Conservation (phyloP, 2,113 vertebrate genomes). For the Ranitomeya variabilis region DNA sequence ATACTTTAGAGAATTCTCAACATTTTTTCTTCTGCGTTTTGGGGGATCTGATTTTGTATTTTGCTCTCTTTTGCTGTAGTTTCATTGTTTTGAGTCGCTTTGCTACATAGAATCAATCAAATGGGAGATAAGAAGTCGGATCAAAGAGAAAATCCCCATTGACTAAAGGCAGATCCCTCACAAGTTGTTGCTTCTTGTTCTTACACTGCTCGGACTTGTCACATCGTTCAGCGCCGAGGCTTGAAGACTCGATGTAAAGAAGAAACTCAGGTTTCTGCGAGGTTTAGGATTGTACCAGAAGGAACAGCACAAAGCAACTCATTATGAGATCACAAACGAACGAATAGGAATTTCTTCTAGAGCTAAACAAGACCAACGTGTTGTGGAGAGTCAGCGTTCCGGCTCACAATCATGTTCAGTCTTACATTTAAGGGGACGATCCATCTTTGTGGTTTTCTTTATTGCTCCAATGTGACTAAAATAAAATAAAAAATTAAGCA, state of each 20-base stretch:
- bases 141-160: neutral
- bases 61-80: neutral
- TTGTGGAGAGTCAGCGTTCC: neutral
- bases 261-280: neutral
- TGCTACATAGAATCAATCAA: neutral
- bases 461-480: too few relatives aligned
- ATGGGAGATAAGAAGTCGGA: constrained; percentile 5
- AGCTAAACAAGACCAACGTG: neutral
- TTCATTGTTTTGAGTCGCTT: constrained; percentile 1
- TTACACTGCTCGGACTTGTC: neutral
- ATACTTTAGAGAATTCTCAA: neutral
- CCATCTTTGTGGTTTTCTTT: too few relatives aligned
- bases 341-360: neutral
- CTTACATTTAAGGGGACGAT: too few relatives aligned
- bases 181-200: constrained; percentile 20
- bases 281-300: neutral
- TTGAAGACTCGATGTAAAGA: neutral
- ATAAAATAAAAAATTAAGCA: too few relatives aligned
- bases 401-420: neutral
- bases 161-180: constrained; percentile 6
- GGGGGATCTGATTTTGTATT: neutral
- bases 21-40: neutral
- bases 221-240: neutral
- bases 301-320: neutral
- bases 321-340: neutral